A percentile compares a stretch with the other conserved stretches of the same genome.
These are phyloP conservation scores for Crocallis elinguaria DNA, from an alignment of 2,888 invertebrate species.

Conservation along the genomic window DNA sequence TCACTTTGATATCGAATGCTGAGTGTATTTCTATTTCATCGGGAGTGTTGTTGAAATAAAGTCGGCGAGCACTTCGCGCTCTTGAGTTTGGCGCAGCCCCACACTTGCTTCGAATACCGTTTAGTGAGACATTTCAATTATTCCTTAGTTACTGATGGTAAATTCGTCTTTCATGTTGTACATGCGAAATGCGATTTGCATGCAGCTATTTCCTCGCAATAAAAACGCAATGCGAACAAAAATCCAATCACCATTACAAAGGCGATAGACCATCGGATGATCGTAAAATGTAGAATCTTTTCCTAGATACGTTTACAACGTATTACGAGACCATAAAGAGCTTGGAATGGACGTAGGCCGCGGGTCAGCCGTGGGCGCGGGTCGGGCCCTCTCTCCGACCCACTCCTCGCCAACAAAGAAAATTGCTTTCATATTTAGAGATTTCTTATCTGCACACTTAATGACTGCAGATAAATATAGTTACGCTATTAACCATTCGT, in stretches of 20 bases:
- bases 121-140: conserved; percentile 63
- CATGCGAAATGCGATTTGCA: conserved; percentile 49
- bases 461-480: conserved; percentile 25
- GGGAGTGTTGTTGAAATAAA: conserved; percentile 44
- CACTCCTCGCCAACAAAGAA: conserved; percentile 34
- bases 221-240: conserved; percentile 48
- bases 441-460: conserved; percentile 32
- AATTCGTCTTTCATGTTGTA: conserved; percentile 5
- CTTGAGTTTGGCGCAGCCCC: conserved; percentile 59
- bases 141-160: conserved; percentile 42
- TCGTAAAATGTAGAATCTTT: conserved; percentile 67
- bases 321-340: conserved; percentile 63
- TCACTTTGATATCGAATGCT: conserved; percentile 39
- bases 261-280: conserved; percentile 50
- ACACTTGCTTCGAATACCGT: conserved; percentile 54
- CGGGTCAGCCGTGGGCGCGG: conserved; percentile 55
- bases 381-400: conserved; percentile 26
- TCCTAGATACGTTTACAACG: conserved; percentile 65
- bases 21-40: conserved; percentile 40
- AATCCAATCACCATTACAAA: conserved; percentile 57
- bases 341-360: conserved; percentile 54
- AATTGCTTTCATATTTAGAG: conserved; percentile 35
- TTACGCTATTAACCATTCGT: conserved; percentile 9
- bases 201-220: conserved; percentile 51
- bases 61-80: conserved; percentile 32